These are phyloP conservation scores for Petaurus breviceps DNA, from an alignment of 2,113 vertebrate genomes.

Conservation along the genomic window DNA sequence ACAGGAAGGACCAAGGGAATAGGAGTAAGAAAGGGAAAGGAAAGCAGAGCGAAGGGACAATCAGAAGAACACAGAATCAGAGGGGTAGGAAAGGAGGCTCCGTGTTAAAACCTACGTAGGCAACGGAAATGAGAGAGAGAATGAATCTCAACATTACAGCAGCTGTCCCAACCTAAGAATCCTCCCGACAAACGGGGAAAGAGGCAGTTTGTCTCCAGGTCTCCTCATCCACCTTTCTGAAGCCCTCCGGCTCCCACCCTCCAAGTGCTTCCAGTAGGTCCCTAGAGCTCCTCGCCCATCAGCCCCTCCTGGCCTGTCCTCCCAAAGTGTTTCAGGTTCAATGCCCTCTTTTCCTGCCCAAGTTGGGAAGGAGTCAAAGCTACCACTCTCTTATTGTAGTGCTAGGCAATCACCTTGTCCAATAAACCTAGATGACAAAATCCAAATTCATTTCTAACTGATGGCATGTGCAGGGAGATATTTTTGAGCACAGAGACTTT, in stretches of 20 bases:
- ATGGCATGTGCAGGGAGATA: not conserved
- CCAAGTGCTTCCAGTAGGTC: not conserved
- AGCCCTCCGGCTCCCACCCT: not conserved
- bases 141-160: not conserved
- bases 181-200: not conserved
- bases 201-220: not conserved
- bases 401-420: not conserved
- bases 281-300: not conserved
- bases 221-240: not conserved
- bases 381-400: not conserved
- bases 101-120: not conserved
- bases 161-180: not conserved
- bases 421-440: not conserved
- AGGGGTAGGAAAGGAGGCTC: not conserved
- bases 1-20: not conserved
- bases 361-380: not conserved
- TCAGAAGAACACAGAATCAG: not conserved
- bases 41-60: not conserved
- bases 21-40: not conserved
- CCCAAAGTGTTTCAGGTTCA: not conserved
- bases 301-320: not conserved
- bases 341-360: not conserved
- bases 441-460: not conserved
- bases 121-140: not conserved
- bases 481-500: not conserved